Percentiles rank a stretch among this genome's conserved stretches.
These are phyloP conservation scores for Leptinotarsa lineolata DNA, from an alignment of 1,140 invertebrate species.

Conservation along the genomic window DNA sequence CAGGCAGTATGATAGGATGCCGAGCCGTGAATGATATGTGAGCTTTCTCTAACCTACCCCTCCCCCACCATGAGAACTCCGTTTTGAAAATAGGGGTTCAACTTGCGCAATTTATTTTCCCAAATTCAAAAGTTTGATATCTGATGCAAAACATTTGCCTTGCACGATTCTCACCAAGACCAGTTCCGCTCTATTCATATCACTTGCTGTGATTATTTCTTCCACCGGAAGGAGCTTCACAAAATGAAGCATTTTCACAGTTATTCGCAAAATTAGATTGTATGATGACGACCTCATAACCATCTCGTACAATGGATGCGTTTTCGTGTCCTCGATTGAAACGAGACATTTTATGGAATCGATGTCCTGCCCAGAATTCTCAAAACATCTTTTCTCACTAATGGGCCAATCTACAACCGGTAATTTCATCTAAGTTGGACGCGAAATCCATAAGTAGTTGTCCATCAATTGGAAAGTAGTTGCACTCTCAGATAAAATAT, in stretches of 20 bases:
- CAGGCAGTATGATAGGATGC: constrained; percentile 12
- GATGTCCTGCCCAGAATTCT: constrained; percentile 5
- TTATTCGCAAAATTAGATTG: not conserved
- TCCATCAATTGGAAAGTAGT: constrained; percentile 37
- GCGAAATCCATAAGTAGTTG: constrained; percentile 40
- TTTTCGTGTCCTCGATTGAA: no score
- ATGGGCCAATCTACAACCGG: constrained; percentile 17
- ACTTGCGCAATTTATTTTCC: constrained; percentile 12
- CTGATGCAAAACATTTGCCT: constrained; percentile 9
- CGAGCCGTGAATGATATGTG: not conserved
- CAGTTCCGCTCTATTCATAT: no score
- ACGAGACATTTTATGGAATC: constrained; percentile 23
- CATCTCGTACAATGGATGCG: no score
- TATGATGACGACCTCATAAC: constrained; percentile 22
- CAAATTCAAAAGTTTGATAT: constrained; percentile 8
- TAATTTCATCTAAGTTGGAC: constrained; percentile 22
- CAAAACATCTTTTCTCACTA: constrained; percentile 7
- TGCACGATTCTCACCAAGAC: constrained; percentile 10
- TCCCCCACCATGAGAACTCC: constrained; percentile 15
- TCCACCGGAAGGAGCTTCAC: constrained; percentile 10
- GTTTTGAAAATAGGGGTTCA: constrained; percentile 3
- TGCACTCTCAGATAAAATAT: constrained; percentile 45
- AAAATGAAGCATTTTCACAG: constrained; percentile 1
- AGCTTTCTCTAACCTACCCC: constrained; percentile 10
- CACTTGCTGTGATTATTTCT: not conserved